Base-by-base conservation (phyloP, 2,113 vertebrate genomes). In the Cynopterus brachyotis region DNA sequence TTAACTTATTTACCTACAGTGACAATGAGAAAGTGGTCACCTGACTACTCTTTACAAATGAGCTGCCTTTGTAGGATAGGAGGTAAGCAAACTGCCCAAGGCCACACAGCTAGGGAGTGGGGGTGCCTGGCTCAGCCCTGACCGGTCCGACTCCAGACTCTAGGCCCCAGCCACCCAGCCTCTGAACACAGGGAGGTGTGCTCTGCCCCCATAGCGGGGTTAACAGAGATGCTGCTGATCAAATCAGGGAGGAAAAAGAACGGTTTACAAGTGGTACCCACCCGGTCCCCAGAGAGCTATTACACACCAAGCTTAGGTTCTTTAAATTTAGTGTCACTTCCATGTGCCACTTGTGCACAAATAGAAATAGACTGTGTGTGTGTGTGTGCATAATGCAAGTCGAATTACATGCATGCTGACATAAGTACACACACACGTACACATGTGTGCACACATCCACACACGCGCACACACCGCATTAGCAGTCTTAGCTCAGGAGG, bases 131-230 rank as follows among this genome's bases (percentile, higher is more conserved):
- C 6, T 80, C 64, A 35, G 3, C 19, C 9, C 0, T 5, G 64
- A 42, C 12, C 13, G 10, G 30, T 20, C 30, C 17, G 50, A 12
- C 60, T 47, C 53, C 8, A 24, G 2, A 28, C 50, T 0, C 13
- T 0, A 7, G 72, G 35, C 17, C 5, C 11, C 53, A 45, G 16
- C 12, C 13, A 15, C 30, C 24, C 22, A 15, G 24, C 42, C 55
- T 40, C 3, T 1, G 11, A 76, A 7, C 5, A 22, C 47, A 22
- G 0, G 28, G 42, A 20, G 20, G 15, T 2, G n/a, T 2, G 20
- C 37, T 9, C 15, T 0, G 0, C 5, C 2, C 35, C 32, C 3
- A 1, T 82, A 72, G 4, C 0, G 2, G 32, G 24, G 24, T 22
- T 24, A 10, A 17, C 17, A 7, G 22, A 0, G n/a, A 62, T 1